These are phyloP conservation scores for Drosophila littoralis DNA, from an alignment of 1,140 invertebrate species.

Conservation along the genomic window DNA sequence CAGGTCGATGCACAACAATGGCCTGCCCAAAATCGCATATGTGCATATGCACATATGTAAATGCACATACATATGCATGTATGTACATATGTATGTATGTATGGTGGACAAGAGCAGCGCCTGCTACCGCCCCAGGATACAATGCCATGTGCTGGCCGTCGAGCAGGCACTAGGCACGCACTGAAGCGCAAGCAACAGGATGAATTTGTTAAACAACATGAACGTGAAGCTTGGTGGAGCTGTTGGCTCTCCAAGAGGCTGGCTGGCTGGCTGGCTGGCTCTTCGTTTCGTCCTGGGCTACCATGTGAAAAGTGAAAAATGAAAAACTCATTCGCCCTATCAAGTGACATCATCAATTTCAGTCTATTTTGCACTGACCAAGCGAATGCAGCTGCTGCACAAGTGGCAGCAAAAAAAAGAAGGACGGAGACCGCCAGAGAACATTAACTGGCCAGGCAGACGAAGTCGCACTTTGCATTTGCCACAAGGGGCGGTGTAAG, in stretches of 20 bases:
- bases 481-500: not conserved
- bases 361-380: slow-evolving; percentile 75
- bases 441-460: slow-evolving; percentile 28
- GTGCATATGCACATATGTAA: slow-evolving; percentile 12
- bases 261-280: not conserved
- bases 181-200: slow-evolving; percentile 80
- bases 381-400: slow-evolving; percentile 34
- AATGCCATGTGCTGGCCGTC: slow-evolving; percentile 61
- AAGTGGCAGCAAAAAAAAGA: not conserved
- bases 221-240: slow-evolving; percentile 25
- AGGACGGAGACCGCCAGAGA: not conserved
- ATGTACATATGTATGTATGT: slow-evolving; percentile 5
- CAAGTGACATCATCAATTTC: slow-evolving; percentile 84
- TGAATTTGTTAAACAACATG: slow-evolving; percentile 80
- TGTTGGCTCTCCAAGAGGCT: not conserved
- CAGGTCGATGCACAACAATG: slow-evolving; percentile 80
- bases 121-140: slow-evolving; percentile 16
- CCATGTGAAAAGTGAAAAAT: slow-evolving; percentile 75
- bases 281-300: not conserved
- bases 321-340: slow-evolving; percentile 83
- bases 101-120: not conserved
- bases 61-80: slow-evolving; percentile 1
- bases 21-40: slow-evolving; percentile 43
- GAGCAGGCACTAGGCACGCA: slow-evolving; percentile 53
- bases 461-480: slow-evolving; percentile 16